These are phyloP conservation scores for Diachrysia chrysitis DNA, from an alignment of 2,888 invertebrate species.

Conservation along the genomic window DNA sequence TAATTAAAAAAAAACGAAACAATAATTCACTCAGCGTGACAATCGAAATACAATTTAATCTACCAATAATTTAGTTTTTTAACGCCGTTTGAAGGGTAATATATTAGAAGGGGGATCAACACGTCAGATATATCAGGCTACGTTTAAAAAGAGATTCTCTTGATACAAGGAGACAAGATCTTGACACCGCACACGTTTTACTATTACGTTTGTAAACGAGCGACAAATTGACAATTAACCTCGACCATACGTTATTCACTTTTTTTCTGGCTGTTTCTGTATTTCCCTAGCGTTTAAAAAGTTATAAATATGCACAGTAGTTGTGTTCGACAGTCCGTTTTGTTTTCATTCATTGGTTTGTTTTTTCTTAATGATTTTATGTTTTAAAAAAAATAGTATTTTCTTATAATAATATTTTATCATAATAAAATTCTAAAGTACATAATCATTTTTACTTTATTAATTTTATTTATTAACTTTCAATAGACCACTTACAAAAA, in stretches of 20 bases:
- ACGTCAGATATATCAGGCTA: conserved; percentile 71
- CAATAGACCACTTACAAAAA: too few relatives aligned
- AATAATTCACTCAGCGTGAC: conserved; percentile 41
- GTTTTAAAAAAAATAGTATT: too few relatives aligned
- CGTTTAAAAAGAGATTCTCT: conserved; percentile 72
- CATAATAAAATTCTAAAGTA: too few relatives aligned
- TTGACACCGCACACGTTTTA: conserved; percentile 66
- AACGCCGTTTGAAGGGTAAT: conserved; percentile 61
- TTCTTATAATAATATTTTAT: too few relatives aligned
- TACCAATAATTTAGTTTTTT: conserved; percentile 53
- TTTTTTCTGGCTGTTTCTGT: conserved; percentile 37
- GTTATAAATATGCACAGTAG: conserved; percentile 10
- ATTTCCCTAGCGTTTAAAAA: conserved; percentile 20
- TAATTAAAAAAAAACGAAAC: conserved; percentile 44
- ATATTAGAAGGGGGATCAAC: conserved; percentile 72
- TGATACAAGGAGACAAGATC: conserved; percentile 80
- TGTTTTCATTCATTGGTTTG: background rate
- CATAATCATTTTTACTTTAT: too few relatives aligned
- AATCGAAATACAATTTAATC: conserved; percentile 50
- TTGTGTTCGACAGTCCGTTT: background rate
- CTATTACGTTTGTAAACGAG: conserved; percentile 58
- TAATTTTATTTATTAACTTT: too few relatives aligned
- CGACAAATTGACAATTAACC: conserved; percentile 83
- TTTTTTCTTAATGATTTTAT: too few relatives aligned
- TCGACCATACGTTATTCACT: conserved; percentile 67